Evolutionary conservation across 2,888 invertebrate species (phyloP).

Genomic region (Cabera pusaria): DNA sequence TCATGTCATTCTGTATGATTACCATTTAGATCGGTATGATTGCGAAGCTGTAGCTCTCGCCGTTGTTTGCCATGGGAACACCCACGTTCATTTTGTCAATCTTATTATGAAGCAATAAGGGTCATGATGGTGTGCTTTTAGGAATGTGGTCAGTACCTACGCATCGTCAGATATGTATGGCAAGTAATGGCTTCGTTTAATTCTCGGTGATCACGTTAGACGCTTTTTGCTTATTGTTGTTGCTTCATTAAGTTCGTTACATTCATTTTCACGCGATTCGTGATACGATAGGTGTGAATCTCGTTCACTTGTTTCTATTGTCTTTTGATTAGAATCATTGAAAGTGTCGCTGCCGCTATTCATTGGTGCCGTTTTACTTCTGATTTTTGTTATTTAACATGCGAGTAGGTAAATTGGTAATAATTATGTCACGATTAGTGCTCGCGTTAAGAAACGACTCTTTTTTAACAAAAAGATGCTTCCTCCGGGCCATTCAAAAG

Average conservation of each 20-base stretch:
- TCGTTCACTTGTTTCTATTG: conserved; percentile 26
- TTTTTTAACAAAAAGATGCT: too few relatives aligned
- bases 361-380: too few relatives aligned
- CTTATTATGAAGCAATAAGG: conserved; percentile 21
- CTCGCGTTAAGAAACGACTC: too few relatives aligned
- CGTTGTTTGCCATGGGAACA: conserved; percentile 18
- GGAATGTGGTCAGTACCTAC: conserved; percentile 20
- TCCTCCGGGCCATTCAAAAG: too few relatives aligned
- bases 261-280: conserved; percentile 20
- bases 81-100: conserved; percentile 18
- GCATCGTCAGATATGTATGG: conserved; percentile 32
- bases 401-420: too few relatives aligned
- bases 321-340: conserved; percentile 23
- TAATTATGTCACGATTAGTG: too few relatives aligned
- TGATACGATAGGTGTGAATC: conserved; percentile 23
- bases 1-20: conserved; percentile 41
- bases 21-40: conserved; percentile 36
- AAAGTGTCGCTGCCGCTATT: too few relatives aligned
- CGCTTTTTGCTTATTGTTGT: conserved; percentile 33
- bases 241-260: conserved; percentile 21
- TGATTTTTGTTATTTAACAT: too few relatives aligned
- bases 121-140: conserved; percentile 1
- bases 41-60: conserved; percentile 25
- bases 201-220: conserved; percentile 44
- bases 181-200: conserved; percentile 49